phyloP scores from a whole-genome alignment of 2,113 vertebrate genomes.

The human region GRCh38 chr1:109584501-109585000 shows the following conservation, averaged over 20 bases:
- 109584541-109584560: slow-evolving; percentile 30
- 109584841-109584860: not conserved
- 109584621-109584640: slow-evolving; percentile 70
- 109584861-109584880: slow-evolving; percentile 5
- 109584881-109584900: not conserved
- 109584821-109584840: slow-evolving; percentile 17
- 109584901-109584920: not conserved
- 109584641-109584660: slow-evolving; percentile 72
- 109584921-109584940: not conserved
- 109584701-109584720: slow-evolving; percentile 72
- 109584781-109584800: not conserved
- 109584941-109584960: not conserved
- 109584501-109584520: not conserved
- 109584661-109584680: slow-evolving; percentile 71
- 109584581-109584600: slow-evolving; percentile 69
- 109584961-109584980: not conserved
- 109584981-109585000: not conserved
- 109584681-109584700: slow-evolving; percentile 76
- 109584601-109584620: slow-evolving; percentile 75
- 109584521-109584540: slow-evolving; percentile 17
- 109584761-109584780: slow-evolving; percentile 41
- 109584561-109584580: slow-evolving; percentile 48
- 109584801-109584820: slow-evolving; percentile 37
- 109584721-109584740: slow-evolving; percentile 68
- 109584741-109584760: slow-evolving; percentile 66